Evolutionary conservation across 2,113 vertebrate genomes (phyloP), one percentile per base, ranked within the genome.

Genomic region (Synodontis membranacea): DNA sequence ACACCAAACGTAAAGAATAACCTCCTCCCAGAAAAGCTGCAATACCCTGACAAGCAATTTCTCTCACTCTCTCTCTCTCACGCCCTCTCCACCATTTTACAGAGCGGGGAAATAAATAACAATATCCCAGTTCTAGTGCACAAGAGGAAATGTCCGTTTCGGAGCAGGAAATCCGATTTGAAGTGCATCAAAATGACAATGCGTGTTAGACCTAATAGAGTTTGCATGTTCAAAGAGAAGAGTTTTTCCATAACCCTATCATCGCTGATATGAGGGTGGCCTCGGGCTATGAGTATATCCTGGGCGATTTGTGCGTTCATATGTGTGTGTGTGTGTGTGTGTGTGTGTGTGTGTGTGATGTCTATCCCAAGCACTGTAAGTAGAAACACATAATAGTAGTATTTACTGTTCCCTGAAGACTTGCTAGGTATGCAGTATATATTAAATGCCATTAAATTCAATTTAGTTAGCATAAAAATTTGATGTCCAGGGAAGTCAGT

Each of bases 1-100:
- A 89, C 90, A 88, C 89, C 89, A 89, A 92, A 91, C 91, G 92
- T 92, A 91, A 91, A 88, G 91, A 93, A 91, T 88, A 90, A 90
- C 90, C 91, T 87, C 89, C 82, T 90, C 92, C 91, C 88, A 90
- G 90, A 84, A 89, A 87, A 92, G 92, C 87, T 60, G 56, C 50
- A 52, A 80, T 85, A 80, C 76, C 79, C 79, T 9, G 50, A 87
- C 86, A 91, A 86, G 88, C 89, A 88, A 90, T 89, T 91, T 83
- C 85, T 87, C 88, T 64, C 86, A 56, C 28, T 34, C 62, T 46
- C 84, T 86, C 88, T 64, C 86, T 64, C 28, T 34, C 62, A 42
- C 84, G 86, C 88, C 37, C 80, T 52, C 54, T 85, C 84, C 81
- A 88, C 85, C 84, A 88, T 91, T 90, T 90, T 80, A 89, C 85